Base-by-base conservation (phyloP, 2,888 invertebrate species). In the Pogonocherus hispidulus region DNA sequence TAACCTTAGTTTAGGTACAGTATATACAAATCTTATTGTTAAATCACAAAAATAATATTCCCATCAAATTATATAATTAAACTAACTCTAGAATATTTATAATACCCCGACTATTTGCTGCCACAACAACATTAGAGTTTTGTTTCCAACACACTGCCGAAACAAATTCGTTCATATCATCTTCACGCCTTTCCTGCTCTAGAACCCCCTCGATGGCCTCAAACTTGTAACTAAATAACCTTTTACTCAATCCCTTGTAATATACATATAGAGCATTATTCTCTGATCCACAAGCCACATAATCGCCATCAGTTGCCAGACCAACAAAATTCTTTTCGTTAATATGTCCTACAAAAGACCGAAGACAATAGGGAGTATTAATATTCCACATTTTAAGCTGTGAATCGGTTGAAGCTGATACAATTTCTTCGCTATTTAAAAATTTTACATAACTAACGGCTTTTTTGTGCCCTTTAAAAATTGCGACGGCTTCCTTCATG, bases 271-370 rank as follows among this genome's bases (percentile, higher is more conserved):
- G 87, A 0, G 96, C 92, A 85, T 98, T 98, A 83, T 97, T 97
- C 86, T 98, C 97, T 2, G 96, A 97, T 63, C 97, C 97, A 86
- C 97, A 97, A 0, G 96, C 96, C 23, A 98, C 91, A 84, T 96
- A 97, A 86, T 96, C 92, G 1, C 94, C 95, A 82, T 97, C 95
- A 0, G 96, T 96, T 0, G 97, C 95, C 54, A 98, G 86, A 0
- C 97, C 97, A 1, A 98, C 97, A 86, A 98, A 98, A 86, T 97
- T 97, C 86, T 97, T 97, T 86, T 97, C 97, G 84, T 98, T 98
- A 4, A 93, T 90, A 86, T 98, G 97, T 0, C 97, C 97, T 14
- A 93, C 91, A 86, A 97, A 96, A 0, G 96, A 95, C 20, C 95
- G 89, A 65, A 94, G 87, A 85, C 94, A 95, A 72, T 93, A 89